Percentiles rank a stretch among this genome's conserved stretches.
Conservation (phyloP, 2,797 vertebrate genomes). For the Siniperca scherzeri region DNA sequence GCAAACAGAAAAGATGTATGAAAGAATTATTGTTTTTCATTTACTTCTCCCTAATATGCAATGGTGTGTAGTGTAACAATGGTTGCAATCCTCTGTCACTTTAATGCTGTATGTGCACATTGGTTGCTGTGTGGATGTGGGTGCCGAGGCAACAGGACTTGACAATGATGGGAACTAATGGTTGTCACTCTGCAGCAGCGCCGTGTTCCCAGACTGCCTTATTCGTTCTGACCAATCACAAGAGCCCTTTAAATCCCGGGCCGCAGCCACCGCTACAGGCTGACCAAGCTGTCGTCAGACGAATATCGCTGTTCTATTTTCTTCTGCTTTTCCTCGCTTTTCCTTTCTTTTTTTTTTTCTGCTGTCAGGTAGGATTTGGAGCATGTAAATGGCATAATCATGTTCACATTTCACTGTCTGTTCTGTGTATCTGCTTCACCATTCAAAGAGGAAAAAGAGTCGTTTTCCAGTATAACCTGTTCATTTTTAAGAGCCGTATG, state of each 20-base stretch:
- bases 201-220: conserved; percentile 74
- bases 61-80: conserved; percentile 85
- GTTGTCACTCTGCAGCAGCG: conserved; percentile 75
- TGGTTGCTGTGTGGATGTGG: conserved; percentile 82
- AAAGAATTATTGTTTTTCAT: conserved; percentile 83
- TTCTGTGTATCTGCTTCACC: conserved; percentile 79
- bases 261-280: conserved; percentile 64
- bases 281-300: conserved; percentile 68
- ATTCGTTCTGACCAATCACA: conserved; percentile 79
- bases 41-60: conserved; percentile 86
- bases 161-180: conserved; percentile 86
- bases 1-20: conserved; percentile 81
- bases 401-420: conserved; percentile 83
- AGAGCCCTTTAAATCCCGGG: conserved; percentile 67
- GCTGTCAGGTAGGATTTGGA: conserved; percentile 79
- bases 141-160: conserved; percentile 82
- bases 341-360: conserved; percentile 37
- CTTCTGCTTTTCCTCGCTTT: conserved; percentile 52
- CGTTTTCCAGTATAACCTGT: conserved; percentile 83
- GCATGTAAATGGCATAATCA: conserved; percentile 82
- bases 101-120: conserved; percentile 89
- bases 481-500: conserved; percentile 86
- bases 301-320: conserved; percentile 70
- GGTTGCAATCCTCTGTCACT: conserved; percentile 87
- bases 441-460: conserved; percentile 54